Percentiles rank a stretch among this genome's conserved stretches.
phyloP scores from a whole-genome alignment of 2,888 invertebrate species.

The Melinaea menophilus region DNA sequence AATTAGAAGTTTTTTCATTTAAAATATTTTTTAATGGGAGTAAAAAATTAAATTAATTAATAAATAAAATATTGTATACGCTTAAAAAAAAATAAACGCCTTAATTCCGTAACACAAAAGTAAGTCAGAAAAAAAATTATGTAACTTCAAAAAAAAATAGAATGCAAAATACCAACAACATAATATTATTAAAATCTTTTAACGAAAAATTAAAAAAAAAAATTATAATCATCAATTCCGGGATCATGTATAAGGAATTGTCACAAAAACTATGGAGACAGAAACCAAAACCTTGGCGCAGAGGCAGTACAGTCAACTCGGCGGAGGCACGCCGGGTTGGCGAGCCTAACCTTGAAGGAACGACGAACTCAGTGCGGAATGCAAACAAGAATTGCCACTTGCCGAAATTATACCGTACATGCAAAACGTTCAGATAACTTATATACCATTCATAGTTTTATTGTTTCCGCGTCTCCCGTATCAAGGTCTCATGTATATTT shows the following conservation, averaged over 20 bases:
- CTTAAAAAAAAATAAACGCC: too few species aligned
- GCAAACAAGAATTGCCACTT: constrained; percentile 61
- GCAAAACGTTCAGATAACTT: constrained; percentile 32
- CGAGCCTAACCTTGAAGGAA: constrained; percentile 60
- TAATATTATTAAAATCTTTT: too few species aligned
- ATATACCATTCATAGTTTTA: constrained; percentile 1
- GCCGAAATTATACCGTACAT: constrained; percentile 55
- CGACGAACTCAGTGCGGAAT: constrained; percentile 68
- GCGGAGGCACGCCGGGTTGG: constrained; percentile 54
- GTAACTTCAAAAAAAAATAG: too few species aligned
- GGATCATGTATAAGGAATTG: constrained; percentile 23
- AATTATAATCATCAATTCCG: constrained; percentile 12
- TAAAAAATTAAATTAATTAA: too few species aligned
- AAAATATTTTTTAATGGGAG: too few species aligned
- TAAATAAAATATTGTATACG: too few species aligned
- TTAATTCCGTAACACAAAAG: too few species aligned
- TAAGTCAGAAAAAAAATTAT: too few species aligned
- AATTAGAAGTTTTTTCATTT: too few species aligned
- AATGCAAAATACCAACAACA: too few species aligned
- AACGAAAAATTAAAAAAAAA: constrained; percentile 8
- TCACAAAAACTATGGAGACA: constrained; percentile 25
- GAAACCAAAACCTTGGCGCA: constrained; percentile 31
- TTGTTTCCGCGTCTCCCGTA: constrained; percentile 4
- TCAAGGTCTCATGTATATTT: background rate
- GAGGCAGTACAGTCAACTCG: constrained; percentile 37